A percentile compares a stretch with the other conserved stretches of the same genome.
Conservation (phyloP, 2,113 vertebrate genomes). For the Sebastes schlegelii region DNA sequence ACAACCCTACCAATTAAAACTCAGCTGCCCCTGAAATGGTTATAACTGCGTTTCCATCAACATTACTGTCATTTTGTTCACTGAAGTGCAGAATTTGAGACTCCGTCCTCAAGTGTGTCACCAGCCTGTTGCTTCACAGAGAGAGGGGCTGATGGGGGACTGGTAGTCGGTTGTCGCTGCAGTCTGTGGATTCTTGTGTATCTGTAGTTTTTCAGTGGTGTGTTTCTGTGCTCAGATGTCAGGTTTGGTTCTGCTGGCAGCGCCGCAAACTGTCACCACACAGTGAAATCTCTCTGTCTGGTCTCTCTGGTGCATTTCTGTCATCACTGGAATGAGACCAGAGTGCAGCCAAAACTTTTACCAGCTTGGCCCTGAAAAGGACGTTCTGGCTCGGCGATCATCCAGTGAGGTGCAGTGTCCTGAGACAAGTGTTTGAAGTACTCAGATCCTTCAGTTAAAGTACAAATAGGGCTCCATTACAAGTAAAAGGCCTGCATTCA, state of each 20-base stretch:
- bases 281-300: slow-evolving; percentile 43
- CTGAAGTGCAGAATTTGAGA: slow-evolving; percentile 60
- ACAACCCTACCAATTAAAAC: background rate
- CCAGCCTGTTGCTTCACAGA: slow-evolving; percentile 28
- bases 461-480: background rate
- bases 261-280: background rate
- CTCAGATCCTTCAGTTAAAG: background rate
- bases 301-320: slow-evolving; percentile 14
- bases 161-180: background rate
- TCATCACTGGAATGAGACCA: slow-evolving; percentile 13
- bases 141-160: background rate
- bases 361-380: background rate
- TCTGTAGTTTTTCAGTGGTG: slow-evolving; percentile 26
- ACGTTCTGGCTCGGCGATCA: background rate
- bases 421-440: background rate
- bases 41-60: background rate
- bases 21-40: background rate
- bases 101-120: slow-evolving; percentile 47
- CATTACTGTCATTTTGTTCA: slow-evolving; percentile 26
- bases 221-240: slow-evolving; percentile 15
- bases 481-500: background rate
- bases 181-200: background rate
- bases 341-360: background rate
- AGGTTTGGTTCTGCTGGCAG: slow-evolving; percentile 10
- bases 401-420: background rate